These are phyloP conservation scores for Cynopterus brachyotis DNA, from an alignment of 2,113 vertebrate species.

Conservation along the genomic window DNA sequence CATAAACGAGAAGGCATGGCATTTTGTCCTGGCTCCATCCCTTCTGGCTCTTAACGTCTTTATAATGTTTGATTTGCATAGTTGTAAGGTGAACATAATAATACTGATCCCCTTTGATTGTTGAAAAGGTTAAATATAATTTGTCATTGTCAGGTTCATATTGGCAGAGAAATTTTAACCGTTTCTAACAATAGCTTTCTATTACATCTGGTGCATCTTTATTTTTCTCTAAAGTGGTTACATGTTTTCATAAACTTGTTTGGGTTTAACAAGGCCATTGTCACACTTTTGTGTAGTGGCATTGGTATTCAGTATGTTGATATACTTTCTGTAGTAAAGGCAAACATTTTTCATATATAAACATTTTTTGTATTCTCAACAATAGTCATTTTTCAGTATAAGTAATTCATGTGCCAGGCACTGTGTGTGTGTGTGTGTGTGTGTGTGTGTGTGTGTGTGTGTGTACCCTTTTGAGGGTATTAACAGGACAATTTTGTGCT, in stretches of 20 bases:
- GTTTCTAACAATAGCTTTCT: neutral
- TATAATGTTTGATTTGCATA: neutral
- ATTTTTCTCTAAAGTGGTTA: neutral
- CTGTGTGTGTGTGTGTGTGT: neutral
- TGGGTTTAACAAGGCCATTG: neutral
- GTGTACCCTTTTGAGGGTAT: neutral
- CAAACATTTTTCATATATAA: slow-evolving; percentile 3
- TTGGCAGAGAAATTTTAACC: neutral
- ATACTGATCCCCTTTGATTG: neutral
- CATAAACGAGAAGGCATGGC: neutral
- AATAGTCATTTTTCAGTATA: neutral
- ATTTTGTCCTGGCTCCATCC: neutral
- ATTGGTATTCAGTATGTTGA: neutral
- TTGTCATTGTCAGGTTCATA: neutral
- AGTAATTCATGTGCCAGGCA: neutral
- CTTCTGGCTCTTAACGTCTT: neutral
- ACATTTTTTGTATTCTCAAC: neutral
- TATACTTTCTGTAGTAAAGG: neutral
- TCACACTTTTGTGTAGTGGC: neutral
- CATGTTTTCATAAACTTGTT: neutral
- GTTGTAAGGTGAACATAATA: neutral
- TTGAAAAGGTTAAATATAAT: neutral
- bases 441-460: neutral
- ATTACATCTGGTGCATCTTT: neutral
- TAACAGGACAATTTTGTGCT: neutral